These are phyloP conservation scores for Drosophila stalkeri DNA, from an alignment of 2,888 invertebrate genomes.

Conservation along the genomic window DNA sequence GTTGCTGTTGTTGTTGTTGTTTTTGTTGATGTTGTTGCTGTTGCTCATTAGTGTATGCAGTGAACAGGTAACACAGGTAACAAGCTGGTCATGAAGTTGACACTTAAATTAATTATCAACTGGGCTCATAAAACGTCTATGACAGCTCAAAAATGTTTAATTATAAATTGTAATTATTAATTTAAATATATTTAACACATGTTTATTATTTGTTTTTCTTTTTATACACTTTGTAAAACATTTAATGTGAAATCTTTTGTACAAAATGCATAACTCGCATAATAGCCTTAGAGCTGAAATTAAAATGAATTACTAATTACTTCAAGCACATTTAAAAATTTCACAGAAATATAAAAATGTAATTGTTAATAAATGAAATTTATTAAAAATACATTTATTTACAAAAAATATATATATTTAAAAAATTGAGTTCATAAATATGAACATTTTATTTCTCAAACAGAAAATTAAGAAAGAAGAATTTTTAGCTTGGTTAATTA, in stretches of 20 bases:
- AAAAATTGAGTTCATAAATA: too few relatives aligned
- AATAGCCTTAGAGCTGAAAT: background rate
- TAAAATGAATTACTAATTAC: background rate
- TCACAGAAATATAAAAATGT: too few relatives aligned
- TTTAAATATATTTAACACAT: background rate
- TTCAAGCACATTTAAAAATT: too few relatives aligned
- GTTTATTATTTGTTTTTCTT: background rate
- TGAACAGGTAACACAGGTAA: constrained; percentile 60
- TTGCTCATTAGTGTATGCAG: constrained; percentile 63
- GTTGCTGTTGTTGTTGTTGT: constrained; percentile 39
- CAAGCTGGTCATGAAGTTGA: constrained; percentile 35
- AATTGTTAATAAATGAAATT: too few relatives aligned
- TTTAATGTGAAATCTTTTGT: background rate
- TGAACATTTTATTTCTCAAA: too few relatives aligned
- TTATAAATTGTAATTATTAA: background rate
- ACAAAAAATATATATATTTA: too few relatives aligned
- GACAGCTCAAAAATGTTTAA: background rate
- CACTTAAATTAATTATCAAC: constrained; percentile 41
- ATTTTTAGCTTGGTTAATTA: too few relatives aligned
- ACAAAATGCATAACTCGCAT: background rate
- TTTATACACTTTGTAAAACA: background rate
- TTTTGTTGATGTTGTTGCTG: constrained; percentile 33
- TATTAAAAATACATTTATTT: too few relatives aligned
- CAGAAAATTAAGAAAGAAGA: too few relatives aligned
- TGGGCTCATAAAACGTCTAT: background rate